These are phyloP conservation scores for Toxotes jaculatrix DNA, from an alignment of 2,113 vertebrate species.

Conservation along the genomic window DNA sequence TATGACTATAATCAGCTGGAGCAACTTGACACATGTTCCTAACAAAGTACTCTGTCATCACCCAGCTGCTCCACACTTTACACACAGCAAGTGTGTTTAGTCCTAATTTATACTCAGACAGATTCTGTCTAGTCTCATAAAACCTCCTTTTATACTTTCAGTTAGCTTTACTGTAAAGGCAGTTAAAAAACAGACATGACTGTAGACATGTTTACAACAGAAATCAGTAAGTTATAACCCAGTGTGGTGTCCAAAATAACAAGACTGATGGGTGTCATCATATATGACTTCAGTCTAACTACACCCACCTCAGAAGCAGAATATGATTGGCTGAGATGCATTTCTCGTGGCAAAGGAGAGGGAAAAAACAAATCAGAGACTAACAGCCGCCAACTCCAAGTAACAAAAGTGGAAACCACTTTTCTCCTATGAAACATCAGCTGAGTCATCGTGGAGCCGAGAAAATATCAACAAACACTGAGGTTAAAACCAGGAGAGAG, in stretches of 20 bases:
- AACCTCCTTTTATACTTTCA: conserved; percentile 5
- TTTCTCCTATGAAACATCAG: conserved; percentile 38
- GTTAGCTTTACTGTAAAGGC: background rate
- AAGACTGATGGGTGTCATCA: conserved; percentile 59
- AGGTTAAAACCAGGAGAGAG: conserved; percentile 49
- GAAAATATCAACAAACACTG: conserved; percentile 35
- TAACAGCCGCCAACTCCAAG: background rate
- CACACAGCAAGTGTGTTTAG: conserved; percentile 34
- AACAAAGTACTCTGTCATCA: conserved; percentile 58
- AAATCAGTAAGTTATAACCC: conserved; percentile 25
- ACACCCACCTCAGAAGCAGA: conserved; percentile 36
- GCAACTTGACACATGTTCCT: conserved; percentile 62
- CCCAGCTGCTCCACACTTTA: conserved; percentile 14
- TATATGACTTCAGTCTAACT: conserved; percentile 38
- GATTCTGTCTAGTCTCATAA: background rate
- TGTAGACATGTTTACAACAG: background rate
- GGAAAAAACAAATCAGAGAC: conserved; percentile 33
- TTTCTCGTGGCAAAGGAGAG: conserved; percentile 35
- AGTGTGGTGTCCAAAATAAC: conserved; percentile 47
- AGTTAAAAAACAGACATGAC: conserved; percentile 1
- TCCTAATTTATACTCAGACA: background rate
- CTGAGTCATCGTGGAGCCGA: conserved; percentile 38
- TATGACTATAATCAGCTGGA: conserved; percentile 65
- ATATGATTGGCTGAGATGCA: conserved; percentile 32
- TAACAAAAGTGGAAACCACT: conserved; percentile 23